Evolutionary conservation across 2,888 invertebrate species (phyloP).

Genomic region (Brenthis hecate): DNA sequence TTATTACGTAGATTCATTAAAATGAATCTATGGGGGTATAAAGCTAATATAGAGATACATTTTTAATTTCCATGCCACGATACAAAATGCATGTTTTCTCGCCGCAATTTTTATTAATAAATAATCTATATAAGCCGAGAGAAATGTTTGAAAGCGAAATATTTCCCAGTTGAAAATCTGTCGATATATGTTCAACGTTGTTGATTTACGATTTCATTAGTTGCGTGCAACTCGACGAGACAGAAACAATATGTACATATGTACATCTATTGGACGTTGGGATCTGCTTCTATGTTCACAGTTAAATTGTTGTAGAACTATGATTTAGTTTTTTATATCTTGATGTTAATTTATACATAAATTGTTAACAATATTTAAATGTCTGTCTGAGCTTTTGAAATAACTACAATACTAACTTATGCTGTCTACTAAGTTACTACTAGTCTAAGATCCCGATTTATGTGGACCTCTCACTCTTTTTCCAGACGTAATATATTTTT

Average conservation of each 20-base stretch:
- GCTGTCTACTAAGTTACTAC: no score
- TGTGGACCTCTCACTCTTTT: no score
- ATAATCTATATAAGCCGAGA: conserved; percentile 57
- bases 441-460: no score
- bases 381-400: no score
- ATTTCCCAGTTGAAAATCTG: conserved; percentile 63
- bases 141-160: conserved; percentile 64
- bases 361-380: no score
- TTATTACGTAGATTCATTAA: no score
- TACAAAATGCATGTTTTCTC: conserved; percentile 9
- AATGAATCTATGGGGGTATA: not conserved
- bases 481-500: no score
- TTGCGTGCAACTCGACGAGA: conserved; percentile 56
- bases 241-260: conserved; percentile 51
- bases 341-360: no score
- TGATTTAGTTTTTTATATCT: conserved; percentile 11
- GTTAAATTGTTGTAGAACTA: not conserved
- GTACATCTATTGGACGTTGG: conserved; percentile 29
- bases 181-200: conserved; percentile 63
- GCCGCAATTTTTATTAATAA: conserved; percentile 58
- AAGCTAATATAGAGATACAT: not conserved
- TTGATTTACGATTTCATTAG: conserved; percentile 80
- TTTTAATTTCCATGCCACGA: conserved; percentile 13
- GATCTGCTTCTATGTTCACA: conserved; percentile 12
- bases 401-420: no score